These are phyloP conservation scores for Gobio occitaniae DNA, from an alignment of 2,797 vertebrate species.

Conservation along the genomic window DNA sequence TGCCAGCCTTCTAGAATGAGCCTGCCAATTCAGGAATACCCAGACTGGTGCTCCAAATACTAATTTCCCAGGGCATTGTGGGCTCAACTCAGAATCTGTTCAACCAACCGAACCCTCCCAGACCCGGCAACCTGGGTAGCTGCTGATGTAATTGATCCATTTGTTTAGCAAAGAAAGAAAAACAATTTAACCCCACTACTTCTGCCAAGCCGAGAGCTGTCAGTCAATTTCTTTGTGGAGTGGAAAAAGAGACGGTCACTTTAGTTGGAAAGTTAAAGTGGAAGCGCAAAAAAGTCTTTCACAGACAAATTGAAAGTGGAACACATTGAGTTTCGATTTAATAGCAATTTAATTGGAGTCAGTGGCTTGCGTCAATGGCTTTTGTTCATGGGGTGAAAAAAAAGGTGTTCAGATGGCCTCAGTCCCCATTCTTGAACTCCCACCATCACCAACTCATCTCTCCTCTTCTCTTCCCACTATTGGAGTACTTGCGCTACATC, in stretches of 20 bases:
- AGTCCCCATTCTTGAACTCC: conserved; percentile 48
- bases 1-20: conserved; percentile 30
- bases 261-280: not conserved
- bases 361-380: conserved; percentile 71
- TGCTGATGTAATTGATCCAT: conserved; percentile 35
- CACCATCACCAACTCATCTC: conserved; percentile 28
- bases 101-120: conserved; percentile 24
- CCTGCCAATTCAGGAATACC: conserved; percentile 41
- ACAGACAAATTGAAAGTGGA: conserved; percentile 75
- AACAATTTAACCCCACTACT: conserved; percentile 19
- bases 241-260: conserved; percentile 4
- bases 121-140: conserved; percentile 2
- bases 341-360: conserved; percentile 86
- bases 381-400: conserved; percentile 63
- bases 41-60: conserved; percentile 35
- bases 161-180: conserved; percentile 44
- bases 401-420: conserved; percentile 69
- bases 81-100: conserved; percentile 35
- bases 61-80: conserved; percentile 35
- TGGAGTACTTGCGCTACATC: conserved; percentile 9
- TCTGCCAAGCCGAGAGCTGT: conserved; percentile 27
- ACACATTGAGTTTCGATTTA: conserved; percentile 78
- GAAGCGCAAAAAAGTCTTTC: conserved; percentile 68
- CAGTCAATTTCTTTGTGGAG: conserved; percentile 39
- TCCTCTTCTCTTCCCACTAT: not conserved